These are phyloP conservation scores for Tetrax tetrax DNA, from an alignment of 2,113 vertebrate genomes.

Conservation along the genomic window DNA sequence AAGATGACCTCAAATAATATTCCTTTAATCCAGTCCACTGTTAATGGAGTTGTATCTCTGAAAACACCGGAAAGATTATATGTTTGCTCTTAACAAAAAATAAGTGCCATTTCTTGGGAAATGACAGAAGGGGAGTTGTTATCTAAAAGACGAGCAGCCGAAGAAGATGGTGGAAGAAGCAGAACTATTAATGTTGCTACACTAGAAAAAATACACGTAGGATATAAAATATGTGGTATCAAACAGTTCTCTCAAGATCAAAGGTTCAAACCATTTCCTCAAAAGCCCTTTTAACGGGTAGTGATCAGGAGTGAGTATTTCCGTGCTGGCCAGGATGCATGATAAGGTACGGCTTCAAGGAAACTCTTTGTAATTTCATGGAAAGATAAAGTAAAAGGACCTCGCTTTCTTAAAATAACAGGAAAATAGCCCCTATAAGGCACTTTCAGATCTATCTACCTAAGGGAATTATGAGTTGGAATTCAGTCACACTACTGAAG, in stretches of 20 bases:
- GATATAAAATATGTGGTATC: neutral
- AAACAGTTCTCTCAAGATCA: slow-evolving; percentile 1
- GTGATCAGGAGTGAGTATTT: slow-evolving; percentile 12
- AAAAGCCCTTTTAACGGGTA: neutral
- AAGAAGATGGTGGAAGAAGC: neutral
- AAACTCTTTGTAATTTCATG: slow-evolving; percentile 38
- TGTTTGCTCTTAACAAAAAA: neutral
- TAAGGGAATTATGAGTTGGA: slow-evolving; percentile 23
- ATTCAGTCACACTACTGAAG: neutral
- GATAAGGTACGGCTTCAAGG: slow-evolving; percentile 35
- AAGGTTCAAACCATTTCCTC: slow-evolving; percentile 14
- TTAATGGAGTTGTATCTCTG: neutral
- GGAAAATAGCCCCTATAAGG: slow-evolving; percentile 37
- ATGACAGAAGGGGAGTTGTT: neutral
- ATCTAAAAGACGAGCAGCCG: neutral
- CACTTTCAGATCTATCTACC: slow-evolving; percentile 23
- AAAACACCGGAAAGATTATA: neutral
- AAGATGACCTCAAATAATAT: neutral
- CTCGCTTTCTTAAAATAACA: slow-evolving; percentile 46
- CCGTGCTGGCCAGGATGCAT: neutral
- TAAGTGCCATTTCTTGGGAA: neutral
- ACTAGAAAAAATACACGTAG: neutral
- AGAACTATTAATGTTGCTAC: neutral
- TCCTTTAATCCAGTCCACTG: neutral
- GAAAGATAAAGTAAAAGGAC: slow-evolving; percentile 45